These are phyloP conservation scores for Cyprinodon tularosa DNA, from an alignment of 2,113 vertebrate species.

Conservation along the genomic window DNA sequence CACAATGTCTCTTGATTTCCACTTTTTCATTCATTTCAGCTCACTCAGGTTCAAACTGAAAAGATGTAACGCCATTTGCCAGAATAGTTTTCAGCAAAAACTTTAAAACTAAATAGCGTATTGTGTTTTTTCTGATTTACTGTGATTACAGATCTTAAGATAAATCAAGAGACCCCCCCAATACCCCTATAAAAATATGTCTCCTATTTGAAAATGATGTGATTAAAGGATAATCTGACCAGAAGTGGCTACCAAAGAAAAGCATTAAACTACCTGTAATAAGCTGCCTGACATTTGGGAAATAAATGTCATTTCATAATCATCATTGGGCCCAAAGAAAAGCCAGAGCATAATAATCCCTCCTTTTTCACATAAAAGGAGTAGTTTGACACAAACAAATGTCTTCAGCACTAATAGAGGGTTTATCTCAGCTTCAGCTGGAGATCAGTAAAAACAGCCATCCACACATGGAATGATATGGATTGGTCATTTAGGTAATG, in stretches of 20 bases:
- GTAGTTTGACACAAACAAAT: slow-evolving; percentile 18
- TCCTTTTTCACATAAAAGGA: slow-evolving; percentile 21
- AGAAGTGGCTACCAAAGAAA: background rate
- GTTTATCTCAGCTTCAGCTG: slow-evolving; percentile 5
- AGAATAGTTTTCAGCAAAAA: too few species aligned
- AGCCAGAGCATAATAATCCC: background rate
- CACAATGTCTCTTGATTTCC: too few species aligned
- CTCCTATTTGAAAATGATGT: too few species aligned
- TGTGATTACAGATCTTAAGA: too few species aligned
- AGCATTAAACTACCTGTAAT: background rate
- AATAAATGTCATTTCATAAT: background rate
- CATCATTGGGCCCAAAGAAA: background rate
- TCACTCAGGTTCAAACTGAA: too few species aligned
- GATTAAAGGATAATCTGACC: background rate
- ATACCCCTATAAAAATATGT: too few species aligned
- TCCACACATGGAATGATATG: slow-evolving; percentile 44
- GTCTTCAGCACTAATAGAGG: slow-evolving; percentile 28
- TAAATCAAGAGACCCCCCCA: too few species aligned
- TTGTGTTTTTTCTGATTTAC: too few species aligned
- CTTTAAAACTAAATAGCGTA: too few species aligned
- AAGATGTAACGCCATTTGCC: too few species aligned
- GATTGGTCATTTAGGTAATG: slow-evolving; percentile 56
- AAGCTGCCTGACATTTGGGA: background rate
- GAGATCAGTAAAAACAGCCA: slow-evolving; percentile 43
- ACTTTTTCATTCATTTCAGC: too few species aligned